Conservation (phyloP, 2,888 invertebrate genomes). For the Synergus itoensis region DNA sequence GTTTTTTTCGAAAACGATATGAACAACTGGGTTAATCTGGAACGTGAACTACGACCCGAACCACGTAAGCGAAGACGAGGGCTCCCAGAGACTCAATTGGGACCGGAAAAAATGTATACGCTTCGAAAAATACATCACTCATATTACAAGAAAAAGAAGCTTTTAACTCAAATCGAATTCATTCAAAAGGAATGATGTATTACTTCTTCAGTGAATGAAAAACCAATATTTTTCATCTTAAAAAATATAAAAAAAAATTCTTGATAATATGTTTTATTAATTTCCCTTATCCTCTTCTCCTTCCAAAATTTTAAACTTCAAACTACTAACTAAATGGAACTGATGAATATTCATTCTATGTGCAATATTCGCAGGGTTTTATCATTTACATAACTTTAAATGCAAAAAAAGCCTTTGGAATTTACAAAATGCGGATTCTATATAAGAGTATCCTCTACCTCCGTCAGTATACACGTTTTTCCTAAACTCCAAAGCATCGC, state of each 20-base stretch:
- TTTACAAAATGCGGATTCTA: background rate
- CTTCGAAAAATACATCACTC: slow-evolving; percentile 52
- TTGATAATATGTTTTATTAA: background rate
- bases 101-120: slow-evolving; percentile 27
- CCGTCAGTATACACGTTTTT: slow-evolving; percentile 2
- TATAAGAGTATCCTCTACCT: background rate
- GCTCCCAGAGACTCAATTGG: slow-evolving; percentile 39
- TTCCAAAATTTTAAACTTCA: background rate
- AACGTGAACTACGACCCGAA: slow-evolving; percentile 66
- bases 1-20: slow-evolving; percentile 61
- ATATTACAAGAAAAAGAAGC: slow-evolving; percentile 49
- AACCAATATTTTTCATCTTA: background rate
- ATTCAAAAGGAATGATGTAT: background rate
- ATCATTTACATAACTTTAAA: slow-evolving; percentile 11
- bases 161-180: slow-evolving; percentile 52
- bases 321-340: slow-evolving; percentile 1
- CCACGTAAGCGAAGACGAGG: slow-evolving; percentile 45
- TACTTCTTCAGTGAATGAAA: background rate
- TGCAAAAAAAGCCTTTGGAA: slow-evolving; percentile 13
- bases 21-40: slow-evolving; percentile 71
- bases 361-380: slow-evolving; percentile 7
- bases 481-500: background rate
- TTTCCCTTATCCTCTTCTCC: background rate
- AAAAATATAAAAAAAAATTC: background rate
- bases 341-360: slow-evolving; percentile 11